A percentile compares a stretch with the other conserved stretches of the same genome.
phyloP scores from a whole-genome alignment of 2,797 vertebrate genomes.

The Lateolabrax maculatus region DNA sequence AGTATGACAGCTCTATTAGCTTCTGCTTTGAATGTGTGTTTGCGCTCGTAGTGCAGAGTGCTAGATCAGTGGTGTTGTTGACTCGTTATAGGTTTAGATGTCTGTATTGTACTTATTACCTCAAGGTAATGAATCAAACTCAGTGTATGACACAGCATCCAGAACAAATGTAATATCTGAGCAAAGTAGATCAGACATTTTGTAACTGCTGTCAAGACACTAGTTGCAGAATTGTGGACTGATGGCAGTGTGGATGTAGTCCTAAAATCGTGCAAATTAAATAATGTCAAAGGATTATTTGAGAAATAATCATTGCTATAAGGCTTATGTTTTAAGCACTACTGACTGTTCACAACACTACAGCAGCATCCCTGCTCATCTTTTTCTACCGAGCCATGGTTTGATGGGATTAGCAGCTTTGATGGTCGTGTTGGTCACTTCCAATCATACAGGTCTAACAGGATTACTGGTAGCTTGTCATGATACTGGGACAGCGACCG shows the following conservation, averaged over 20 bases:
- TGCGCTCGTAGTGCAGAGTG: constrained; percentile 25
- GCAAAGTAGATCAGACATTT: background rate
- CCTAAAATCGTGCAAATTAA: constrained; percentile 24
- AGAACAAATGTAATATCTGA: background rate
- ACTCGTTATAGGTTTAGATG: constrained; percentile 23
- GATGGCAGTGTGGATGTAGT: background rate
- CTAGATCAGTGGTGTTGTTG: background rate
- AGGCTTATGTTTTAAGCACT: background rate
- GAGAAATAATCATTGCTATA: background rate
- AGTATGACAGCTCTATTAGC: constrained; percentile 65
- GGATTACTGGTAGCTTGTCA: constrained; percentile 39
- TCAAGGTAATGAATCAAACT: constrained; percentile 15
- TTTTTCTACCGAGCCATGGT: background rate
- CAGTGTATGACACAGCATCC: background rate
- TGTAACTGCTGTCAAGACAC: background rate
- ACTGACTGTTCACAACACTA: background rate
- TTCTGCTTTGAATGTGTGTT: constrained; percentile 34
- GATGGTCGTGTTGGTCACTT: constrained; percentile 43
- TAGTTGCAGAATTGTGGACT: background rate
- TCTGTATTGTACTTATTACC: background rate
- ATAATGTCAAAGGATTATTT: constrained; percentile 6
- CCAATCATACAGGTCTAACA: constrained; percentile 46
- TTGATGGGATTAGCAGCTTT: constrained; percentile 54
- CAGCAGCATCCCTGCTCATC: background rate
- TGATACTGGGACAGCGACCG: constrained; percentile 13